phyloP scores from a whole-genome alignment of 2,113 vertebrate genomes.

The Cavia aperea region DNA sequence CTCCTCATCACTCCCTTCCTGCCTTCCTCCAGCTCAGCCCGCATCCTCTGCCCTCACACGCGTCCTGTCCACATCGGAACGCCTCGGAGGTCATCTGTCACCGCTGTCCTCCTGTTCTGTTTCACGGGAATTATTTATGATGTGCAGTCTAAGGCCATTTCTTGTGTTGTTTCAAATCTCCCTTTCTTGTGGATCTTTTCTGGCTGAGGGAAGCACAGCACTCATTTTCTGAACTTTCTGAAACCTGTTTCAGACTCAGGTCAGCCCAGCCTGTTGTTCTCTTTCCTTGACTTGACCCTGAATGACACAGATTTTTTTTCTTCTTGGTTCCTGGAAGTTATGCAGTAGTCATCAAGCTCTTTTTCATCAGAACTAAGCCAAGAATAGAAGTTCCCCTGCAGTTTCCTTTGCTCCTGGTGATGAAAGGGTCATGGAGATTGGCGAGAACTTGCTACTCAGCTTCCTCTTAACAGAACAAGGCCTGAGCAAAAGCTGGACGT shows the following conservation, averaged over 20 bases:
- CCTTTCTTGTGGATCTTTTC: constrained; percentile 3
- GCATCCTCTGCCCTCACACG: not conserved
- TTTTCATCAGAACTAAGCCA: constrained; percentile 37
- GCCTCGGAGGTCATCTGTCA: not conserved
- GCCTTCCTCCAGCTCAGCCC: not conserved
- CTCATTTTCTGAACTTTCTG: not conserved
- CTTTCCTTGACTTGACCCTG: not conserved
- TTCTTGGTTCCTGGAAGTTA: constrained; percentile 45
- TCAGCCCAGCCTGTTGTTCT: not conserved
- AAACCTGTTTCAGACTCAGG: not conserved
- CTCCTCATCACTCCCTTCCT: not conserved
- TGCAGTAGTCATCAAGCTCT: not conserved
- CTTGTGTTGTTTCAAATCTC: not conserved
- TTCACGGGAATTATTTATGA: not conserved
- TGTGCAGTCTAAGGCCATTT: not conserved
- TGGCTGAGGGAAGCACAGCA: not conserved
- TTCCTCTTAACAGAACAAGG: not conserved
- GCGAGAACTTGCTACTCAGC: not conserved
- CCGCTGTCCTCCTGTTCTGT: not conserved
- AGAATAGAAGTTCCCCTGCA: constrained; percentile 29
- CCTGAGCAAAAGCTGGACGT: not conserved
- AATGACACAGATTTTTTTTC: not conserved
- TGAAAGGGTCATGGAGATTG: not conserved
- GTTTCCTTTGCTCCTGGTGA: constrained; percentile 32
- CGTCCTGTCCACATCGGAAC: not conserved